phyloP scores from a whole-genome alignment of 2,797 vertebrate species.

The Anolis apletophallus region DNA sequence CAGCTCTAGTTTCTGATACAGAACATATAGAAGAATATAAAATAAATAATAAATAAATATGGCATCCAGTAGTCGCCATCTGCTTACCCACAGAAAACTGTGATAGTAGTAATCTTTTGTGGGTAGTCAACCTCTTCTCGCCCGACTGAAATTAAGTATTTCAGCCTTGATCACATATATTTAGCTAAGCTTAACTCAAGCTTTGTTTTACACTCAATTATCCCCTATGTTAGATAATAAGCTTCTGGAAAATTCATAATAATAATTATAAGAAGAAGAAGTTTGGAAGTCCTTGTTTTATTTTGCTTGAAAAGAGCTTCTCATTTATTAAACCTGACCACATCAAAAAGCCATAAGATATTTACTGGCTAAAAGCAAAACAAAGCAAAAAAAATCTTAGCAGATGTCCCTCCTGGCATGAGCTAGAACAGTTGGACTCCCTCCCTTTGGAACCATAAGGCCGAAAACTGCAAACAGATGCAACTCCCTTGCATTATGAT shows the following conservation, averaged over 20 bases:
- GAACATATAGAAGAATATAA: too few species aligned
- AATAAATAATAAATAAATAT: too few species aligned
- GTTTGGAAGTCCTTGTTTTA: not conserved
- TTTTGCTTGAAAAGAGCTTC: slow-evolving; percentile 37
- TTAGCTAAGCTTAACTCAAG: not conserved
- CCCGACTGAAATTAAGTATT: too few species aligned
- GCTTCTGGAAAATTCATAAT: slow-evolving; percentile 23
- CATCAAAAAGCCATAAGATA: slow-evolving; percentile 34
- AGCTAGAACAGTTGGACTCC: slow-evolving; percentile 34
- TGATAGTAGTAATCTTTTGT: too few species aligned
- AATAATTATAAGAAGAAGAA: not conserved
- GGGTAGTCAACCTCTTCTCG: too few species aligned
- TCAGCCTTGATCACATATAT: too few species aligned
- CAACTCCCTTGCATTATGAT: slow-evolving; percentile 37
- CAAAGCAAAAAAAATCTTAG: not conserved
- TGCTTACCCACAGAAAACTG: too few species aligned
- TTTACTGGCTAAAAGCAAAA: slow-evolving; percentile 16
- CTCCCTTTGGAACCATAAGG: slow-evolving; percentile 50
- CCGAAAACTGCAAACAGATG: slow-evolving; percentile 57
- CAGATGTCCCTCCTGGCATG: slow-evolving; percentile 71
- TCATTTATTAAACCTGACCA: not conserved
- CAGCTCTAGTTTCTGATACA: too few species aligned
- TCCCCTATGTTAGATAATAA: slow-evolving; percentile 16
- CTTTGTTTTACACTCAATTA: not conserved
- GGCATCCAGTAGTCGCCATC: too few species aligned